phyloP scores from a whole-genome alignment of 2,113 vertebrate genomes.

The Hippocampus guttulatus region DNA sequence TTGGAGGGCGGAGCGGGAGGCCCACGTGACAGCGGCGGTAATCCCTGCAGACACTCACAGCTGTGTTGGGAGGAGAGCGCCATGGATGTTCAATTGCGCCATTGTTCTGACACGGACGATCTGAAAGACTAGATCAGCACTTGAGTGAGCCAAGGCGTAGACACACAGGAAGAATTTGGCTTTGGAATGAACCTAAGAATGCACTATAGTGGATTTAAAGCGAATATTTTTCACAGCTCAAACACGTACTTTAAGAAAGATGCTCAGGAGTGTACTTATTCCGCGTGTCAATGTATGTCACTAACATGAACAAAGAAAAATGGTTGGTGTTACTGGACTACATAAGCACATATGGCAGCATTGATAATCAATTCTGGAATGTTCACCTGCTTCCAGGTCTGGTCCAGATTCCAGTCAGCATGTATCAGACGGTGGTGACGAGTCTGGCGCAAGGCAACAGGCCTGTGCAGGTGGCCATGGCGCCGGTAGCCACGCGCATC shows the following conservation, averaged over 20 bases:
- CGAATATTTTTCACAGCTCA: no score
- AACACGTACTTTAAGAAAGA: no score
- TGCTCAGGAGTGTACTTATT: no score
- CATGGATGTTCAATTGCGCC: constrained; percentile 70
- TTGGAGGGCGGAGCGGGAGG: constrained; percentile 73
- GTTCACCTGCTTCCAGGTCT: constrained; percentile 71
- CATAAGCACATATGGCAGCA: no score
- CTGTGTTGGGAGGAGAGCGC: constrained; percentile 59
- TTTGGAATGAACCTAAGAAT: no score
- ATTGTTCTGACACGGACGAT: constrained; percentile 63
- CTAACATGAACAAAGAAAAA: no score
- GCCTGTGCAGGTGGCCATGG: constrained; percentile 96
- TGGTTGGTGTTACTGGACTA: no score
- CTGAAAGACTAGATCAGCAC: no score
- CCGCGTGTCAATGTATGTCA: no score
- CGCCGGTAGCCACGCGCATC: constrained; percentile 87
- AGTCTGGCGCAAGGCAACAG: constrained; percentile 96
- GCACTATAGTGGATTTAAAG: no score
- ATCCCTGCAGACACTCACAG: constrained; percentile 66
- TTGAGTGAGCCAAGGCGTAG: no score
- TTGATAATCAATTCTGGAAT: constrained; percentile 8
- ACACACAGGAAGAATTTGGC: no score
- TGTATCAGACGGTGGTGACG: constrained; percentile 98
- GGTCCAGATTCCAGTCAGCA: constrained; percentile 96
- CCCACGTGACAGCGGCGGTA: constrained; percentile 76